phyloP scores from a whole-genome alignment of 1,140 invertebrate genomes.

The Eupeodes corollae region DNA sequence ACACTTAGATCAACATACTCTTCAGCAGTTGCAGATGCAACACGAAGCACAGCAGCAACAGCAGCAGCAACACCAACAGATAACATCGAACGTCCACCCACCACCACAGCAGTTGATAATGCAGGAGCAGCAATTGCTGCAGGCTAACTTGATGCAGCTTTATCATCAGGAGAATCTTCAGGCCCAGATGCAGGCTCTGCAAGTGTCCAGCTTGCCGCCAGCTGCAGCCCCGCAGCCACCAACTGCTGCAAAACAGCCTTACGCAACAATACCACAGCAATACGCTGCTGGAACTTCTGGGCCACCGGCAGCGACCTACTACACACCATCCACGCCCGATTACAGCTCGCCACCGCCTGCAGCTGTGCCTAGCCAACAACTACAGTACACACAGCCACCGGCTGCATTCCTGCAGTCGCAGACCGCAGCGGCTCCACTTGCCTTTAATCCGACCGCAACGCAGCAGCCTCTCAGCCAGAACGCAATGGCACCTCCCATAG shows the following conservation, averaged over 20 bases:
- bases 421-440: background rate
- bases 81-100: background rate
- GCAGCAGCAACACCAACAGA: slow-evolving; percentile 17
- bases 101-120: slow-evolving; percentile 15
- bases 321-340: too few species aligned
- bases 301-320: background rate
- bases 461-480: too few species aligned
- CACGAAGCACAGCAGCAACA: slow-evolving; percentile 21
- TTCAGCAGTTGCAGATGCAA: slow-evolving; percentile 19
- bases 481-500: too few species aligned
- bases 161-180: slow-evolving; percentile 33
- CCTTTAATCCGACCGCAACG: background rate
- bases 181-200: slow-evolving; percentile 27
- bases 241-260: background rate
- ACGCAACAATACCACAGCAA: background rate
- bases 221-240: slow-evolving; percentile 11
- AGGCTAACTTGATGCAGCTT: slow-evolving; percentile 24
- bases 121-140: slow-evolving; percentile 28
- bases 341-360: too few species aligned
- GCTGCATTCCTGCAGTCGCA: background rate
- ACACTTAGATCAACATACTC: slow-evolving; percentile 18
- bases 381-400: background rate
- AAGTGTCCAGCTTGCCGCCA: slow-evolving; percentile 13
- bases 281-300: background rate
- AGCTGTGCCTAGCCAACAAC: background rate